Evolutionary conservation across 2,113 vertebrate species (phyloP).

Genomic region (Nycticorax nycticorax): DNA sequence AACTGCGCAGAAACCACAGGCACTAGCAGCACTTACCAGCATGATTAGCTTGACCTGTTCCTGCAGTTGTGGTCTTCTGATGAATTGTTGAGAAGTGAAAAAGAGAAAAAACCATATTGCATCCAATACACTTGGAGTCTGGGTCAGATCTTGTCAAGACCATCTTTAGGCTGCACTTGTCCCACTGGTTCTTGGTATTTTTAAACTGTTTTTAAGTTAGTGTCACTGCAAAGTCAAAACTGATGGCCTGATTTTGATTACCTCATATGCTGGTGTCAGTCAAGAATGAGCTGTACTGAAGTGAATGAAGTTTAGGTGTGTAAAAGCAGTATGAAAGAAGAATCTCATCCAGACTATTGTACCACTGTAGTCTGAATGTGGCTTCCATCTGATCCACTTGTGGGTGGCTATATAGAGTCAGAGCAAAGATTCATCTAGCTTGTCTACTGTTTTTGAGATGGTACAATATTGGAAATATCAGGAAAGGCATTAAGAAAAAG

Average conservation of each 20-base stretch:
- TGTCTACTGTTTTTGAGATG: not conserved
- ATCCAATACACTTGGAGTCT: not conserved
- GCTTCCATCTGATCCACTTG: not conserved
- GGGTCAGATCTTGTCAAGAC: not conserved
- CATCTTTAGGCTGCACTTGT: not conserved
- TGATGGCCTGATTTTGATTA: not conserved
- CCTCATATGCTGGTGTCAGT: not conserved
- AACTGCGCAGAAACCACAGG: not conserved
- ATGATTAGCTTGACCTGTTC: not conserved
- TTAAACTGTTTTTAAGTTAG: not conserved
- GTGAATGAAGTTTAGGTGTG: not conserved
- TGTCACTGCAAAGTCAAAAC: not conserved
- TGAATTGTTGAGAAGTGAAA: not conserved
- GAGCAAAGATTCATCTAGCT: not conserved
- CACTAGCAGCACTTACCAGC: not conserved
- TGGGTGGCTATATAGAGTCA: not conserved
- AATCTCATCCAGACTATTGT: not conserved
- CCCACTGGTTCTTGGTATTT: not conserved
- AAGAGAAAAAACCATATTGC: not conserved
- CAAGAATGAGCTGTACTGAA: not conserved
- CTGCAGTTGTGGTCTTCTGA: not conserved
- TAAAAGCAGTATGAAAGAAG: not conserved
- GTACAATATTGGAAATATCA: rapidly evolving
- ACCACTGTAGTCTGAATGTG: not conserved
- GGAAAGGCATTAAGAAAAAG: not conserved